A percentile compares a stretch with the other conserved stretches of the same genome.
These are phyloP conservation scores for Anarrhichthys ocellatus DNA, from an alignment of 2,113 vertebrate genomes.

Conservation along the genomic window DNA sequence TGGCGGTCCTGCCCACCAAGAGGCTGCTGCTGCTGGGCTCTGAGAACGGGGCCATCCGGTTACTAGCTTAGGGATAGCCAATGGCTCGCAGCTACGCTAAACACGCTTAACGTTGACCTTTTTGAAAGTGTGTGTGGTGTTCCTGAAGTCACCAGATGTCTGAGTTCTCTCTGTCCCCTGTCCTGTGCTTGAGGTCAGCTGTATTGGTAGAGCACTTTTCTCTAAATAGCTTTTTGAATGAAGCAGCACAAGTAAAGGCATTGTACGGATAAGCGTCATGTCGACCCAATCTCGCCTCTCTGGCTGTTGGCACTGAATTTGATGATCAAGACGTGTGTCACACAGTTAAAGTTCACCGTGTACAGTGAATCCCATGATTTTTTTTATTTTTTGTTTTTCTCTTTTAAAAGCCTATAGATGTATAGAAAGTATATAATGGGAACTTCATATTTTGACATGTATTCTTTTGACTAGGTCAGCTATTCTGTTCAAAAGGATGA, in stretches of 20 bases:
- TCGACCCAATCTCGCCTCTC: slow-evolving; percentile 48
- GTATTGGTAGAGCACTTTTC: slow-evolving; percentile 19
- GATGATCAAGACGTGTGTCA: slow-evolving; percentile 49
- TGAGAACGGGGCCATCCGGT: slow-evolving; percentile 91
- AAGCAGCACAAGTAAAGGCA: slow-evolving; percentile 56
- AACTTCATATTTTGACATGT: slow-evolving; percentile 59
- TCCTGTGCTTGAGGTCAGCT: slow-evolving; percentile 45
- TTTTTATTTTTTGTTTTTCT: slow-evolving; percentile 64
- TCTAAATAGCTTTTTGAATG: slow-evolving; percentile 51
- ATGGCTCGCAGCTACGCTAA: slow-evolving; percentile 28
- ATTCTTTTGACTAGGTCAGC: slow-evolving; percentile 64
- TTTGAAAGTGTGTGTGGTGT: slow-evolving; percentile 46
- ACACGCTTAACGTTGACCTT: slow-evolving; percentile 26
- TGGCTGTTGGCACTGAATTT: slow-evolving; percentile 61
- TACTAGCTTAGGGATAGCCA: slow-evolving; percentile 86
- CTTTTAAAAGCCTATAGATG: slow-evolving; percentile 34
- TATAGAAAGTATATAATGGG: slow-evolving; percentile 54
- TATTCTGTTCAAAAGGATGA: slow-evolving; percentile 63
- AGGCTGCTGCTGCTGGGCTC: slow-evolving; percentile 96
- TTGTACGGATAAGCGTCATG: slow-evolving; percentile 48
- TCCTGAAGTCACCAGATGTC: slow-evolving; percentile 35
- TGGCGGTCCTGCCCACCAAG: slow-evolving; percentile 94
- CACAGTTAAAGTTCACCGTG: slow-evolving; percentile 43
- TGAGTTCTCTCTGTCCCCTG: slow-evolving; percentile 37
- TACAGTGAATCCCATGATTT: slow-evolving; percentile 48